Conservation (phyloP, 2,888 invertebrate species). For the Lasioglossum vierecki region DNA sequence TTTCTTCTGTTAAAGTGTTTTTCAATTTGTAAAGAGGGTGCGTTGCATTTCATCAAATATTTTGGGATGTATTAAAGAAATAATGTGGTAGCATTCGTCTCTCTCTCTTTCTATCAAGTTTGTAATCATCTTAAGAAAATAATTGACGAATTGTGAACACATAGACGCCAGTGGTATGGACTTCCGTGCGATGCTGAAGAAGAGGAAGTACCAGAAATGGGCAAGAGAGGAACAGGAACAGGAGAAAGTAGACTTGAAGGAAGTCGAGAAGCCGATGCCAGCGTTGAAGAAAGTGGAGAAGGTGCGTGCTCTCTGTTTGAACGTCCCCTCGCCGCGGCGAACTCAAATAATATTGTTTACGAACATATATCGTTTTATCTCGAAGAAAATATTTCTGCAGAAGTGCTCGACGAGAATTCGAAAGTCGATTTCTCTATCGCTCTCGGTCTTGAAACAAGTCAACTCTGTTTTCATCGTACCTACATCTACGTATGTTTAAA, state of each 20-base stretch:
- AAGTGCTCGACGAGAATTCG: background rate
- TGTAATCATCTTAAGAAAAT: background rate
- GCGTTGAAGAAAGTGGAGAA: conserved; percentile 96
- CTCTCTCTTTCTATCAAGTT: background rate
- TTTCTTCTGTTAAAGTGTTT: too few relatives aligned
- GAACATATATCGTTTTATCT: background rate
- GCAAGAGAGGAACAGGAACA: conserved; percentile 95
- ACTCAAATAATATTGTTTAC: background rate
- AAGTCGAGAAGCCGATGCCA: conserved; percentile 94
- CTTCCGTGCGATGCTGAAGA: conserved; percentile 99
- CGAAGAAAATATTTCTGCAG: background rate
- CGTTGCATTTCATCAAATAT: too few relatives aligned
- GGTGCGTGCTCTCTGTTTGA: conserved; percentile 86
- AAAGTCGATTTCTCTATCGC: background rate
- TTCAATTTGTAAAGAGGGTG: too few relatives aligned
- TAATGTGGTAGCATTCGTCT: background rate
- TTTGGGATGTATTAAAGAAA: too few relatives aligned
- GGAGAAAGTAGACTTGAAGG: conserved; percentile 97
- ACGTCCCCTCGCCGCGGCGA: background rate
- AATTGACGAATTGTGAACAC: background rate
- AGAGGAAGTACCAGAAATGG: conserved; percentile 98
- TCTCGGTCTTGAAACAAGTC: background rate
- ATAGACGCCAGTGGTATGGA: conserved; percentile 98
- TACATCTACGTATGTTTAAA: too few relatives aligned
- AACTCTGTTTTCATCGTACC: too few relatives aligned